Percentiles rank a stretch among this genome's conserved stretches.
phyloP scores from a whole-genome alignment of 2,113 vertebrate genomes.

The Corythoichthys haematopterus region DNA sequence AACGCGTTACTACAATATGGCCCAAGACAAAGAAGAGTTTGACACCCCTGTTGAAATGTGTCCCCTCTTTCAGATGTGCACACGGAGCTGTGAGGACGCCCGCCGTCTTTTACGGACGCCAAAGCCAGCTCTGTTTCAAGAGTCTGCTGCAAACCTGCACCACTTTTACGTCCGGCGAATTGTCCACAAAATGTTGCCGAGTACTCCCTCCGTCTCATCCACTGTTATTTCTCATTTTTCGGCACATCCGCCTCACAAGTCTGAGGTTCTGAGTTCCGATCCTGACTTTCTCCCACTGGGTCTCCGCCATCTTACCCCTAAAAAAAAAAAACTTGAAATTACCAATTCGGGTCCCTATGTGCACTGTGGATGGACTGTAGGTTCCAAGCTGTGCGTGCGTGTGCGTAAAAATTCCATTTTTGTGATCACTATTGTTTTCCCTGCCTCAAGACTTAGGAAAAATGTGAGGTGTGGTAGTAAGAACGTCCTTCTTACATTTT shows the following conservation, averaged over 20 bases:
- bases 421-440: background rate
- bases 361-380: background rate
- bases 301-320: too few species aligned
- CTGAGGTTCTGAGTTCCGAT: too few species aligned
- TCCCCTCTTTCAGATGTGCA: slow-evolving; percentile 50
- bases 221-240: background rate
- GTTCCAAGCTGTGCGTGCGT: background rate
- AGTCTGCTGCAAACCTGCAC: slow-evolving; percentile 36
- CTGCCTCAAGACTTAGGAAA: too few species aligned
- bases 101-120: background rate
- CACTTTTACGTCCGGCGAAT: background rate
- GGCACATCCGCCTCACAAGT: background rate
- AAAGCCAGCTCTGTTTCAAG: slow-evolving; percentile 76
- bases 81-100: slow-evolving; percentile 68
- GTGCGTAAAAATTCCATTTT: background rate
- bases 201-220: too few species aligned
- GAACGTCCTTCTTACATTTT: too few species aligned
- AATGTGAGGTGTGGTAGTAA: background rate
- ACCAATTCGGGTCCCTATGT: background rate
- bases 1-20: too few species aligned
- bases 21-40: too few species aligned
- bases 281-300: background rate
- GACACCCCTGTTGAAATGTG: too few species aligned
- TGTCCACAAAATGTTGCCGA: too few species aligned
- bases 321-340: background rate